Percentiles rank a stretch among this genome's conserved stretches.
Conservation (phyloP, 2,797 vertebrate genomes). For the Prunella strophiata region DNA sequence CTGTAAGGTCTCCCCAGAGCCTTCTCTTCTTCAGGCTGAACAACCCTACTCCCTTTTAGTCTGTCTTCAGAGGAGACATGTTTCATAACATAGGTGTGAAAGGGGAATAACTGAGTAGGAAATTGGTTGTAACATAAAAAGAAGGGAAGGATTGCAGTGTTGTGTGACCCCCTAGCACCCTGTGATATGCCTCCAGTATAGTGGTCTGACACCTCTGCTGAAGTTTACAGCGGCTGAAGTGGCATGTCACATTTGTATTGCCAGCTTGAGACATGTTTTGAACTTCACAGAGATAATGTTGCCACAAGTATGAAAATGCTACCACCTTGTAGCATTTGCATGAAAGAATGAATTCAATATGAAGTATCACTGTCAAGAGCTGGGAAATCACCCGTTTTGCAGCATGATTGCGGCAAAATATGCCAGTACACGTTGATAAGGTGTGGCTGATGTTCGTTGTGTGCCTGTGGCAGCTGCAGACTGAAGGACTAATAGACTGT, state of each 20-base stretch:
- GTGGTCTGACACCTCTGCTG: neutral
- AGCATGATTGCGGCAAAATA: neutral
- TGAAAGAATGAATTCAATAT: neutral
- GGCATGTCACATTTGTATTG: neutral
- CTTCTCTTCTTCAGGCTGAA: neutral
- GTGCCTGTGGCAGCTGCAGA: neutral
- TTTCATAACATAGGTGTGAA: neutral
- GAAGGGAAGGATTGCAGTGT: neutral
- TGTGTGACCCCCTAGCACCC: neutral
- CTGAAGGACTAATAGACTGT: neutral
- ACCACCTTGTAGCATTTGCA: neutral
- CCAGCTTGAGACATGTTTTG: neutral
- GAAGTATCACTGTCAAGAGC: neutral
- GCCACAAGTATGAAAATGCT: neutral
- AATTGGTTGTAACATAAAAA: neutral
- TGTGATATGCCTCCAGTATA: neutral
- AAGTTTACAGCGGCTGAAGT: neutral
- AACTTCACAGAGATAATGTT: neutral
- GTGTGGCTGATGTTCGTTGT: neutral
- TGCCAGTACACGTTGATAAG: neutral
- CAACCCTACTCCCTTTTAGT: neutral
- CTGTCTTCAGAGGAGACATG: neutral
- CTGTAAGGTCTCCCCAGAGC: neutral
- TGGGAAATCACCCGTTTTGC: neutral
- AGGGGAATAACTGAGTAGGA: neutral